Conservation (phyloP, 2,797 vertebrate genomes). For the Sebastiscus albofasciatus region DNA sequence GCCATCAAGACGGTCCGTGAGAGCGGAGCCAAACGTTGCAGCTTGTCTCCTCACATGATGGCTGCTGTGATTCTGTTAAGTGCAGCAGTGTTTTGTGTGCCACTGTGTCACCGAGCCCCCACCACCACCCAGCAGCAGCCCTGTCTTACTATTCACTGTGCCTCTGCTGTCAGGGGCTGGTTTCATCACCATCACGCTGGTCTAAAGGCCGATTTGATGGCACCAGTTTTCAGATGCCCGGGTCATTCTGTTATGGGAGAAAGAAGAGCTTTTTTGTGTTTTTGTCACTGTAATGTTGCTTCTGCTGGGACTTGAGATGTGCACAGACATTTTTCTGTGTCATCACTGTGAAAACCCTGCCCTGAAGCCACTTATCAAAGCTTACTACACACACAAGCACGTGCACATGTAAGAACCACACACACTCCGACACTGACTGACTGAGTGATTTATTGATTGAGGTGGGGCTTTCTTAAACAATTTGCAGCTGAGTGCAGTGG, state of each 20-base stretch:
- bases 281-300: slow-evolving; percentile 28
- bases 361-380: slow-evolving; percentile 64
- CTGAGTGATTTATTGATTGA: slow-evolving; percentile 66
- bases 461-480: slow-evolving; percentile 58
- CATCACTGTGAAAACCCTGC: slow-evolving; percentile 63
- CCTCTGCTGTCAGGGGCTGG: slow-evolving; percentile 21
- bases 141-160: slow-evolving; percentile 2
- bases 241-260: slow-evolving; percentile 28
- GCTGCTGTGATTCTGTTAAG: slow-evolving; percentile 50
- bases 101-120: slow-evolving; percentile 52
- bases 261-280: not conserved
- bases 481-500: slow-evolving; percentile 58
- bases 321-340: slow-evolving; percentile 58
- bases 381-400: slow-evolving; percentile 1
- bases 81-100: slow-evolving; percentile 60
- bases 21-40: slow-evolving; percentile 27
- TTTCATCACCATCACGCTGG: slow-evolving; percentile 40
- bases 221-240: slow-evolving; percentile 16
- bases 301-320: slow-evolving; percentile 44
- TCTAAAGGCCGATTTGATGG: slow-evolving; percentile 27
- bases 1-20: not conserved
- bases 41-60: slow-evolving; percentile 45
- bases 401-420: slow-evolving; percentile 2
- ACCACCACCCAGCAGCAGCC: not conserved
- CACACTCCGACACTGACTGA: slow-evolving; percentile 38